Percentiles rank a stretch among this genome's conserved stretches.
phyloP scores from a whole-genome alignment of 2,113 vertebrate genomes.

The crab-eating macaque (Macaca fascicularis) region T2T-MFA8v1.1 NC_088378.1:157404001-157404500 shows the following conservation, averaged over 20 bases:
- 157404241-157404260: conserved; percentile 32
- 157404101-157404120: conserved; percentile 41
- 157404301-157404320: conserved; percentile 11
- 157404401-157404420: conserved; percentile 1
- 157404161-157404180: conserved; percentile 46
- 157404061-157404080: conserved; percentile 64
- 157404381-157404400: background rate
- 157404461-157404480: background rate
- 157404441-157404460: background rate
- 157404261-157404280: background rate
- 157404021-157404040: background rate
- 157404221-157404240: background rate
- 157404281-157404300: conserved; percentile 58
- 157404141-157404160: conserved; percentile 71
- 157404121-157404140: conserved; percentile 71
- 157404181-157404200: background rate
- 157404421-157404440: background rate
- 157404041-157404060: conserved; percentile 42
- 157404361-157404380: background rate
- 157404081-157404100: conserved; percentile 44
- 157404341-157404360: background rate
- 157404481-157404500: background rate
- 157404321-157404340: background rate
- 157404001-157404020: background rate
- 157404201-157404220: conserved; percentile 11